Conservation (phyloP, 1,140 invertebrate genomes). For the Drosophila trapezifrons region DNA sequence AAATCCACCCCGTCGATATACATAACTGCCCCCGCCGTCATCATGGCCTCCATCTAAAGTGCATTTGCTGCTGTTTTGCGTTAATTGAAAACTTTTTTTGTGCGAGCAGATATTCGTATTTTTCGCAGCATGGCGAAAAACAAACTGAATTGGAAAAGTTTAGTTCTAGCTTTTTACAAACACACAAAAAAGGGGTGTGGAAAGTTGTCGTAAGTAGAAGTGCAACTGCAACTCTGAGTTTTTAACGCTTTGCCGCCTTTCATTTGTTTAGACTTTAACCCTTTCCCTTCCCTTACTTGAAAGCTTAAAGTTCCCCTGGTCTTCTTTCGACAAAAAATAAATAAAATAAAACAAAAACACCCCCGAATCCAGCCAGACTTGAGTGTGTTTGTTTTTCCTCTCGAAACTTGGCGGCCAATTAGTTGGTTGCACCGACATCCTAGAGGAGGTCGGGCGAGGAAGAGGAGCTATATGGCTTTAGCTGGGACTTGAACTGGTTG, state of each 20-base stretch:
- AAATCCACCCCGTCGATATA: constrained; percentile 12
- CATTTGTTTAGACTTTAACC: constrained; percentile 67
- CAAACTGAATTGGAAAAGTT: constrained; percentile 78
- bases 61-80: constrained; percentile 73
- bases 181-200: constrained; percentile 4
- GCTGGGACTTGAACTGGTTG: constrained; percentile 29
- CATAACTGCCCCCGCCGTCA: neutral
- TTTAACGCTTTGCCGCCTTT: constrained; percentile 75
- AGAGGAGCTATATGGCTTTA: constrained; percentile 25
- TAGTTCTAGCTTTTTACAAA: constrained; percentile 46
- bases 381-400: constrained; percentile 46
- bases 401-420: constrained; percentile 57
- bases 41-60: constrained; percentile 25
- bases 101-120: constrained; percentile 66
- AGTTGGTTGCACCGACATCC: constrained; percentile 30
- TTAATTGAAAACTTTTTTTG: constrained; percentile 78
- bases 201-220: constrained; percentile 52
- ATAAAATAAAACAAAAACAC: constrained; percentile 10
- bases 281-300: constrained; percentile 14
- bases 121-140: constrained; percentile 55
- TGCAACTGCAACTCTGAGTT: constrained; percentile 62
- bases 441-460: no score
- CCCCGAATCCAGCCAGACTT: constrained; percentile 29
- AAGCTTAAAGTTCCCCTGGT: constrained; percentile 53
- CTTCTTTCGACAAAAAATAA: neutral